Base-by-base conservation (phyloP, 2,797 vertebrate genomes). In the Momotus momota region DNA sequence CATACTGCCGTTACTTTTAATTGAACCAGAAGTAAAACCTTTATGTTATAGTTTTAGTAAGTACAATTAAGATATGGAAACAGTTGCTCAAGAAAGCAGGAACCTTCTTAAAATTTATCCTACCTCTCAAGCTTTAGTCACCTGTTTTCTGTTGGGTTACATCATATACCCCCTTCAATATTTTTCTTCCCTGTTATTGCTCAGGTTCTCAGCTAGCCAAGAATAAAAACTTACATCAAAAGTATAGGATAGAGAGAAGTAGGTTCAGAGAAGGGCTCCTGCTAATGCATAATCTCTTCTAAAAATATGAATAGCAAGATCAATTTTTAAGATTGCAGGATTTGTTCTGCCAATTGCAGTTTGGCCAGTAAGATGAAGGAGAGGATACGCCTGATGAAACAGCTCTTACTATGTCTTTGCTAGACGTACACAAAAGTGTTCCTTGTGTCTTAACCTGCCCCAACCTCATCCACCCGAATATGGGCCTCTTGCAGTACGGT, bases 391-490 rank as follows among this genome's bases (percentile, higher is more conserved):
- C 2, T 0, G 0, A 46, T 66, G 33, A 67, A 94, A 77, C 17
- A 41, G 12, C 46, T 49, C 12, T 22, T 57, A 67, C 11, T 72
- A 12, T 25, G 33, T 67, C 62, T 74, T 65, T 73, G 45, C 26
- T 67, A 84, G 64, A 72, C 0, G 0, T 17, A 35, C 21, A 29
- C 20, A 94, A 73, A 79, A 88, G 55, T 38, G 25, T 13, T 86
- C 58, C 71, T 90, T 94, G 70, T 70, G 29, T 51, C 35, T 81
- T 90, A 96, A 92, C 60, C 70, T 73, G 41, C 33, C 71, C 67
- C 77, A 87, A 91, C 90, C 88, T 91, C 85, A 74, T 49, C 83
- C 31, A 93, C 82, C 77, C 90, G 94, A 88, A 80, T 60, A 82
- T 88, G 48, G 41, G 66, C 54, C n/a, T 90, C 89, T 94, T 88